Base-by-base conservation (phyloP, 2,888 invertebrate species). In the Isotomurus palustris region DNA sequence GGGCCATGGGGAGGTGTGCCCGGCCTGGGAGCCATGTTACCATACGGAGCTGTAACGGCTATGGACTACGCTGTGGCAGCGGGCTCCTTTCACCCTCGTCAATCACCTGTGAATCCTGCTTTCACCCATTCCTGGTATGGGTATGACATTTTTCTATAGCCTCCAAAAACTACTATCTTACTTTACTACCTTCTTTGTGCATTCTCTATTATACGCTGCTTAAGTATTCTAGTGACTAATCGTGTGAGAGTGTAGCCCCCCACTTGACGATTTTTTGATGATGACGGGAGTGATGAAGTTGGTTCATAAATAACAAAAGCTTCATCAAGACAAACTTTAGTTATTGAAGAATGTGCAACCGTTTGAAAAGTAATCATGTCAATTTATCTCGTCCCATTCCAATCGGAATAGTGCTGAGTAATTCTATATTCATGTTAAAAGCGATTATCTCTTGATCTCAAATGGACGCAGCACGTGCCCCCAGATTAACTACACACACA, bases 91-190 rank as follows among this genome's bases (percentile, higher is more conserved):
- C 79, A 79, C 68, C 66, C 70, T 19, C 75, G 79, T 56, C 79
- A 79, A 73, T 78, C 77, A 70, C 76, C 77, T 67, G 77, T 72
- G 55, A 72, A 72, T 56, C 72, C 91, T 75, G 86, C 87, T 75
- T 91, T 91, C 83, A 87, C 89, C 77, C 91, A 91, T 84, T 91
- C 91, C 81, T 91, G 91, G 91, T 88, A 91, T 84, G 89, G 28
- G 17, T 6, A 6, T 32, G 14, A 10, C 14, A 10, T 10, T 32
- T 14, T 32, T 8, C 14, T 10, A 32, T 32, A 32, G 14, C 14
- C 14, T 8, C 32, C 14, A 32, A 10, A 32, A 32, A n/a, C n/a
- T n/a, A n/a, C n/a, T n/a, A n/a, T n/a, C n/a, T n/a, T n/a, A n/a
- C n/a, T n/a, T n/a, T n/a, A n/a, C n/a, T n/a, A n/a, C n/a, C n/a